Conservation (phyloP, 2,888 invertebrate species). For the Selenia dentaria region DNA sequence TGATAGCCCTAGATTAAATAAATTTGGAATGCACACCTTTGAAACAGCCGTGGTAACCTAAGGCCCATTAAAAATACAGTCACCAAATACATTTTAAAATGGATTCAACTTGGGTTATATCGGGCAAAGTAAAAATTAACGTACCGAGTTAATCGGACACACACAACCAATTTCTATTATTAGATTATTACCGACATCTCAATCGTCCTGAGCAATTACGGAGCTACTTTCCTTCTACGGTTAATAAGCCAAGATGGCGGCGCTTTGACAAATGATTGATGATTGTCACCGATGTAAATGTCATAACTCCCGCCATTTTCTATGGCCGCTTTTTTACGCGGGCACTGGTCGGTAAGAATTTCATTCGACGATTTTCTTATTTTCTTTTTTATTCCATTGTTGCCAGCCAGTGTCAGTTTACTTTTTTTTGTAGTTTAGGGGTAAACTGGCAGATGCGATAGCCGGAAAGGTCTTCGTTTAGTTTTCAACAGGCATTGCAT, state of each 20-base stretch:
- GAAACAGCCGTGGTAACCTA: too few relatives aligned
- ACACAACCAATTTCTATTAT: conserved; percentile 40
- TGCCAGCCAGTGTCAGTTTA: background rate
- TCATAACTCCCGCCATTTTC: conserved; percentile 47
- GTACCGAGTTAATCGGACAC: conserved; percentile 6
- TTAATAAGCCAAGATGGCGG: conserved; percentile 72
- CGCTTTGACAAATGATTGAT: conserved; percentile 70
- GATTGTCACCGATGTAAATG: conserved; percentile 57
- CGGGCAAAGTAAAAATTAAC: too few relatives aligned
- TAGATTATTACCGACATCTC: conserved; percentile 58
- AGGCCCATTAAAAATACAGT: too few relatives aligned
- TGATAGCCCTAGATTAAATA: too few relatives aligned
- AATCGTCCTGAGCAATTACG: conserved; percentile 54
- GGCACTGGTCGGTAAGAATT: conserved; percentile 19
- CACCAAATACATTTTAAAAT: too few relatives aligned
- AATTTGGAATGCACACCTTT: too few relatives aligned
- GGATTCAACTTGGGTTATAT: too few relatives aligned
- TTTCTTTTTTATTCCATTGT: background rate
- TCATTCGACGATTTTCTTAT: conserved; percentile 12
- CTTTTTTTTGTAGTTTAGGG: background rate
- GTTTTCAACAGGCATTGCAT: background rate
- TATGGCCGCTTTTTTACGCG: conserved; percentile 29
- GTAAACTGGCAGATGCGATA: conserved; percentile 1
- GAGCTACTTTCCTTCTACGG: conserved; percentile 61
- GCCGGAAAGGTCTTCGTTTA: background rate